Conservation (phyloP, 53 echinoderm and acorn worm genomes). For the Apostichopus leukothele region DNA sequence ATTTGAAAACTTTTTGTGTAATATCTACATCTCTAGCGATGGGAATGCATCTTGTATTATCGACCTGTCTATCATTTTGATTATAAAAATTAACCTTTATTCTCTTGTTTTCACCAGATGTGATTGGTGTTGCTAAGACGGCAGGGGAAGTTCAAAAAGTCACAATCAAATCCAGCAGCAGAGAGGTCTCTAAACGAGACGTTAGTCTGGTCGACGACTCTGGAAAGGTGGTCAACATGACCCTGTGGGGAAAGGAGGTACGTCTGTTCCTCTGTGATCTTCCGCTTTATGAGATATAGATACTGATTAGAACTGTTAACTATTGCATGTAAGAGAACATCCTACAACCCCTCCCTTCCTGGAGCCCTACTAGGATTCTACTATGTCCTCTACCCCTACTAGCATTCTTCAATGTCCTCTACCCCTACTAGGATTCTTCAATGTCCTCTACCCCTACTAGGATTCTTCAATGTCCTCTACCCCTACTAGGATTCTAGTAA, state of each 20-base stretch:
- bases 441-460: too few species aligned
- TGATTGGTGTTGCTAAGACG: conserved; percentile 88
- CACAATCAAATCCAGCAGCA: conserved; percentile 75
- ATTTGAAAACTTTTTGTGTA: not conserved
- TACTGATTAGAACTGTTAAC: too few species aligned
- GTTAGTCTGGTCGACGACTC: conserved; percentile 83
- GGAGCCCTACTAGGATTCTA: too few species aligned
- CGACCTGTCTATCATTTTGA: not conserved
- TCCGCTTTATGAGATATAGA: too few species aligned
- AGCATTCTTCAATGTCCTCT: too few species aligned
- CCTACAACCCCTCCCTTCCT: too few species aligned
- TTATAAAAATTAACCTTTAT: not conserved
- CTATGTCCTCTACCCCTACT: too few species aligned
- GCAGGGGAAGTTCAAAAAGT: conserved; percentile 71
- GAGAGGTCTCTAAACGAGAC: conserved; percentile 82
- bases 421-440: too few species aligned
- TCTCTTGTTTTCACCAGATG: conserved; percentile 49
- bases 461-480: too few species aligned
- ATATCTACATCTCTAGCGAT: not conserved
- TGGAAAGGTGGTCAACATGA: conserved; percentile 75
- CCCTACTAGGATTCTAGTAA: too few species aligned
- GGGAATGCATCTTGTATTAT: not conserved
- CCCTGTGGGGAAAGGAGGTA: conserved; percentile 92
- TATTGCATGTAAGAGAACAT: too few species aligned
- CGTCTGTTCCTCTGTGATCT: too few species aligned